Percentiles rank a stretch among this genome's conserved stretches.
Evolutionary conservation across 2,113 vertebrate genomes (phyloP).

Genomic region (Spilogale gracilis): DNA sequence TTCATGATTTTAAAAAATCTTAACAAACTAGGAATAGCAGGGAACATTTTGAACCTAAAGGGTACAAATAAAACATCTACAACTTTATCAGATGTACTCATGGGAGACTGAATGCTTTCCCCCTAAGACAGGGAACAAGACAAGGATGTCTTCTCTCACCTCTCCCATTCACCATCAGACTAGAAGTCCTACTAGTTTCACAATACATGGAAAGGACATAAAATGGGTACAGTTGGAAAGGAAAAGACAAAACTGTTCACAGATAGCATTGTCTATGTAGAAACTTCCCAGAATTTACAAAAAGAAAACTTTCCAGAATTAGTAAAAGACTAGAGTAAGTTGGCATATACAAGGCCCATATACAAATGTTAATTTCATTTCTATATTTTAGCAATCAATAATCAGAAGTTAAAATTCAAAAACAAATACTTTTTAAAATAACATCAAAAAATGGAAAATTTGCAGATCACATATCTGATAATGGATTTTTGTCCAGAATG

Average conservation of each 20-base stretch:
- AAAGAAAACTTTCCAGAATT: neutral
- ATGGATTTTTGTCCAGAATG: too few relatives aligned
- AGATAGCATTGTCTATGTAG: neutral
- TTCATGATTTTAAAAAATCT: neutral
- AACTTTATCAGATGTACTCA: neutral
- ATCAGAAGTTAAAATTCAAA: neutral
- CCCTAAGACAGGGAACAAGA: neutral
- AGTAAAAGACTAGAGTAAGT: neutral
- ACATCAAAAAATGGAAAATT: neutral
- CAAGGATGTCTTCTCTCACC: neutral
- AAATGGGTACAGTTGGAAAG: neutral
- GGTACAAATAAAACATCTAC: neutral
- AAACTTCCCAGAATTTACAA: neutral
- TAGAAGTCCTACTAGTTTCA: neutral
- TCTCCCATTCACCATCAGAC: neutral
- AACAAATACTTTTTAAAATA: neutral
- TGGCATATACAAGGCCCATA: neutral
- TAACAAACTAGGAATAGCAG: neutral
- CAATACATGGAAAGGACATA: neutral
- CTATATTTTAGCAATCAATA: neutral
- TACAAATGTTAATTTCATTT: neutral
- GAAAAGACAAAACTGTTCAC: neutral
- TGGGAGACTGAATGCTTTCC: neutral
- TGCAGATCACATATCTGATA: neutral
- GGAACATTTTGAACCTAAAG: neutral